A percentile compares a stretch with the other conserved stretches of the same genome.
Evolutionary conservation across 2,113 vertebrate genomes (phyloP).

Genomic region (Felis chaus): DNA sequence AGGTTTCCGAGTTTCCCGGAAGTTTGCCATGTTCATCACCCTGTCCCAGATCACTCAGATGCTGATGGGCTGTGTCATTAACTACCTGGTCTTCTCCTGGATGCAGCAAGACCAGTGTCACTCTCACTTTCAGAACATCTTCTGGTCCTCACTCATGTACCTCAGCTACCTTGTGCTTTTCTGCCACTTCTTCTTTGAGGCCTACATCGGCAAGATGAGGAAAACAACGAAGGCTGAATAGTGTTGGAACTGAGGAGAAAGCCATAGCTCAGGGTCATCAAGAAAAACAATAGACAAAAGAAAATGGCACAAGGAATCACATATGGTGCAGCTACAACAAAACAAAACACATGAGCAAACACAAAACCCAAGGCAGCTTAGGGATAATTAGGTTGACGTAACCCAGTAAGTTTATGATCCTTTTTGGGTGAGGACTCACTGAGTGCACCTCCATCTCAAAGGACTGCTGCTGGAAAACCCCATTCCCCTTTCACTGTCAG

Average conservation of each 20-base stretch:
- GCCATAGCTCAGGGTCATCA: conserved; percentile 90
- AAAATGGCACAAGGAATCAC: conserved; percentile 90
- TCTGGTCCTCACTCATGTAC: conserved; percentile 99
- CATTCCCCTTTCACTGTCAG: conserved; percentile 79
- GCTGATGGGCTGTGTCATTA: conserved; percentile 96
- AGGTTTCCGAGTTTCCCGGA: conserved; percentile 96
- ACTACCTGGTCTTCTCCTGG: conserved; percentile 98
- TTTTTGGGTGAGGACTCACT: conserved; percentile 86
- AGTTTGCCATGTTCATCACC: conserved; percentile 99
- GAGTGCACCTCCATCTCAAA: conserved; percentile 83
- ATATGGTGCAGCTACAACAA: conserved; percentile 86
- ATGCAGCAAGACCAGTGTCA: conserved; percentile 98
- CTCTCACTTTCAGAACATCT: conserved; percentile 97
- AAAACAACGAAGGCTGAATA: conserved; percentile 84
- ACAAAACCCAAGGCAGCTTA: conserved; percentile 84
- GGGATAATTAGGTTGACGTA: conserved; percentile 83
- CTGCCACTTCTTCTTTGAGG: conserved; percentile 98
- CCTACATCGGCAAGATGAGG: conserved; percentile 93
- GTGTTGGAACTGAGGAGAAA: conserved; percentile 80
- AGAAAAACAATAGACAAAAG: conserved; percentile 84
- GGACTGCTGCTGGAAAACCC: conserved; percentile 81
- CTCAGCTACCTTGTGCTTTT: conserved; percentile 99
- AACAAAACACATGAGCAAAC: conserved; percentile 62
- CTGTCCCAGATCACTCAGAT: conserved; percentile 99
- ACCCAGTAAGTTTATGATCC: conserved; percentile 89